These are phyloP conservation scores for Odontophorus gujanensis DNA, from an alignment of 2,113 vertebrate genomes.

Conservation along the genomic window DNA sequence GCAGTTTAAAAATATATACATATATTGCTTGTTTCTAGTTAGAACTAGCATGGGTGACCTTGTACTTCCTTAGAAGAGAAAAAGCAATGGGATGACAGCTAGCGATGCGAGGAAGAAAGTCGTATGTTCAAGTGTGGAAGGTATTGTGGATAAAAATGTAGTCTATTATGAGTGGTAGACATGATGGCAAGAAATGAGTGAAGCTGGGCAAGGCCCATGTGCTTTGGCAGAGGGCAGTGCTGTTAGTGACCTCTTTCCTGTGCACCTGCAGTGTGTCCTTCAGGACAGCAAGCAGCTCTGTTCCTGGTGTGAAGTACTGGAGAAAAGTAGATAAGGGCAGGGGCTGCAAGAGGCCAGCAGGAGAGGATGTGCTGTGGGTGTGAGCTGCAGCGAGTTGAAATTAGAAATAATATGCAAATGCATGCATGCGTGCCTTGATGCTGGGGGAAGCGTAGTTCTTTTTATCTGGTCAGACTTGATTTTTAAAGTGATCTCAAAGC, in stretches of 20 bases:
- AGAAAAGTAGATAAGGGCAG: background rate
- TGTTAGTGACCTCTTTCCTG: background rate
- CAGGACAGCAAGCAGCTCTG: background rate
- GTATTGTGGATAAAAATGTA: background rate
- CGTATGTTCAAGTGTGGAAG: background rate
- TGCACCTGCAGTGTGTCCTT: background rate
- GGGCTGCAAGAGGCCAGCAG: background rate
- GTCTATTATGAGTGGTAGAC: background rate
- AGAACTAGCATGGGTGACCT: background rate
- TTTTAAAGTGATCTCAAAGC: background rate
- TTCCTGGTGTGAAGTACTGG: background rate
- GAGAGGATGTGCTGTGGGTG: background rate
- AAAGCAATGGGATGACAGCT: background rate
- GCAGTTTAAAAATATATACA: background rate
- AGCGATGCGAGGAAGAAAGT: background rate
- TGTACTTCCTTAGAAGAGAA: background rate
- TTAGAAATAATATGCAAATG: background rate
- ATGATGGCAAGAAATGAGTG: background rate
- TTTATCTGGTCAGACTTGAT: background rate
- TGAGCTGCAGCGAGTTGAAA: background rate
- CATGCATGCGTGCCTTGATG: fast-evolving
- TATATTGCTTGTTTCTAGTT: background rate
- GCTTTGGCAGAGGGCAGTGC: background rate
- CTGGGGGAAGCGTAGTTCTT: background rate
- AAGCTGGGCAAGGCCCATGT: background rate